phyloP scores from a whole-genome alignment of 2,797 vertebrate species.

The Buceros bicornis region DNA sequence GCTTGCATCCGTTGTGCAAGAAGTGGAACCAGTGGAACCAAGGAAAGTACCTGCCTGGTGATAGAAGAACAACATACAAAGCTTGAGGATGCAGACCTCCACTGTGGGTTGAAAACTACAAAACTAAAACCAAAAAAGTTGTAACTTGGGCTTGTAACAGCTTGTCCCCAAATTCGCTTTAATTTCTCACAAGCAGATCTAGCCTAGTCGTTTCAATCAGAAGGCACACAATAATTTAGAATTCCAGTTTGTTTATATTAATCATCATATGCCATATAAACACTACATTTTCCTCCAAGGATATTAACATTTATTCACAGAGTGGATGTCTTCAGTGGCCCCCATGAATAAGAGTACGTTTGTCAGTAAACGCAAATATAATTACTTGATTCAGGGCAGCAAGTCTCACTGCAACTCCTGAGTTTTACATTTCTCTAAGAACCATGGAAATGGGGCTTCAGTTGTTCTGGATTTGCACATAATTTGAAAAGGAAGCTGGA shows the following conservation, averaged over 20 bases:
- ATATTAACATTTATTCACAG: slow-evolving; percentile 36
- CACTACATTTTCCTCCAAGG: slow-evolving; percentile 9
- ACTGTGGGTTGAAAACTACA: not conserved
- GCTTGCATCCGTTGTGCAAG: not conserved
- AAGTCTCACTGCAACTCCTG: not conserved
- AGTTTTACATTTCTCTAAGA: slow-evolving; percentile 18
- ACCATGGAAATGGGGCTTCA: not conserved
- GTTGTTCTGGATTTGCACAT: not conserved
- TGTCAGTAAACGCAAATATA: slow-evolving; percentile 46
- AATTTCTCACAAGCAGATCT: not conserved
- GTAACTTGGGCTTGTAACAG: not conserved
- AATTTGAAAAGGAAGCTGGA: not conserved
- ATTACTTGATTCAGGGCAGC: slow-evolving; percentile 29
- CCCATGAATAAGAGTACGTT: not conserved
- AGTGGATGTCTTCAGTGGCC: not conserved
- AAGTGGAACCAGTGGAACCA: not conserved
- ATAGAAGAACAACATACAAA: not conserved
- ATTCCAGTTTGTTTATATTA: not conserved
- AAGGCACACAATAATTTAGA: not conserved
- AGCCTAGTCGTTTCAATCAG: not conserved
- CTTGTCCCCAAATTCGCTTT: not conserved
- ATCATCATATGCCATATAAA: slow-evolving; percentile 19
- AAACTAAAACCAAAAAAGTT: not conserved
- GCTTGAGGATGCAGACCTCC: not conserved
- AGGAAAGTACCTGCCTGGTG: not conserved